Base-by-base conservation (phyloP, 2,888 invertebrate species). In the Ochropacha duplaris region DNA sequence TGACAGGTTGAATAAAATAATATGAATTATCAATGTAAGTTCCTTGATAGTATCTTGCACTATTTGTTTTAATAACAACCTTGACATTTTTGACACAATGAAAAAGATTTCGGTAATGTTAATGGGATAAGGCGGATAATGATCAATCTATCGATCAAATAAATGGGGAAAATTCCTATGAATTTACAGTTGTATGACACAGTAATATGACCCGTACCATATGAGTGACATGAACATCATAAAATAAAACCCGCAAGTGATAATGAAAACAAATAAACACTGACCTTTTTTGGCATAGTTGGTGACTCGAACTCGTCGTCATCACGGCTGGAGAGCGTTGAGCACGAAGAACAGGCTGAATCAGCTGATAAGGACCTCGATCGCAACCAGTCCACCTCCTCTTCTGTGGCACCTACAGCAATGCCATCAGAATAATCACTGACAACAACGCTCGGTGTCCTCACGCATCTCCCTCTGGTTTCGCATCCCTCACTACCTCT, bases 401-500 rank as follows among this genome's bases (percentile, higher is more conserved):
- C 92, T 57, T 85, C 85, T 0, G 91, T 90, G 3, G 91, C 92
- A 4, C 92, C 92, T 11, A 90, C 91, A 1, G 87, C 90, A 28
- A 87, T 79, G 0, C 90, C 97, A 75, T 97, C 97, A 0, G 97
- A 97, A 77, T 97, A 97, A 82, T 97, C 97, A 76, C 97, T 97
- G 49, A 97, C 96, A 3, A 97, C 97, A 51, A 97, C 97, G 57
- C 97, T 97, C 0, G 97, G 97, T 0, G 97, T 97, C 60, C 97
- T 90, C 84, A 96, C 96, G 72, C 95, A 96, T 74, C 91, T 76
- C 71, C 87, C 92, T 65, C 94, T 77, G 66, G 92, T 83, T 74
- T 90, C 89, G 64, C 86, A 78, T 68, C 93, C 92, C 68, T 92
- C 92, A 71, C 92, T 91, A 49, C 90, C 86, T 58, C 94, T 81